Percentiles rank a stretch among this genome's conserved stretches.
Conservation (phyloP, 1,140 invertebrate species). For the Trichonephila clavata region DNA sequence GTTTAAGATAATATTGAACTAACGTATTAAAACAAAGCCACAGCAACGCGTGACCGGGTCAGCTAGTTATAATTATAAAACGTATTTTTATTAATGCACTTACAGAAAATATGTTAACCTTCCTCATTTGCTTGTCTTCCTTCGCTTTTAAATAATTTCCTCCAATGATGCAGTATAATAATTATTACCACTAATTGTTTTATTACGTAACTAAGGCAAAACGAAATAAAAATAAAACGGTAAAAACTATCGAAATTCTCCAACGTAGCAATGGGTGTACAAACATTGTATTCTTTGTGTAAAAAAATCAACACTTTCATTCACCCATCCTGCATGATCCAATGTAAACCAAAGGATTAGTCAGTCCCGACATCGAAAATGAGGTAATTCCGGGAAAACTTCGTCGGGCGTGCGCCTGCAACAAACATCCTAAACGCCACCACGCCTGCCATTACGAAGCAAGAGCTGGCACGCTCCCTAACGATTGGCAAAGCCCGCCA, state of each 20-base stretch:
- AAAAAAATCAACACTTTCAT: neutral
- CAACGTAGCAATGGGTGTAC: neutral
- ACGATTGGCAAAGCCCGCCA: neutral
- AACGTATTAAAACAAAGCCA: no score
- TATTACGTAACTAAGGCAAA: neutral
- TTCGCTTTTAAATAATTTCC: no score
- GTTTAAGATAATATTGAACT: no score
- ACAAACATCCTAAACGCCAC: slow-evolving; percentile 17
- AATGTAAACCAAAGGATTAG: slow-evolving; percentile 21
- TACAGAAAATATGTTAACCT: no score
- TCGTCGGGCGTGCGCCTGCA: neutral
- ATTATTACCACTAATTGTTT: neutral
- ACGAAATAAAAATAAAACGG: neutral
- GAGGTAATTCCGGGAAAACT: slow-evolving; percentile 36
- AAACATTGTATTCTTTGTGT: neutral
- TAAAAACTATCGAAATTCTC: neutral
- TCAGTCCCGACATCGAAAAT: neutral
- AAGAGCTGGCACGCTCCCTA: neutral
- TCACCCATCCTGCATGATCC: slow-evolving; percentile 10
- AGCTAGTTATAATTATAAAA: no score
- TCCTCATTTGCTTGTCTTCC: no score
- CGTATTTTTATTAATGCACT: no score
- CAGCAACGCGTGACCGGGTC: no score
- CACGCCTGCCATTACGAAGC: slow-evolving; percentile 9
- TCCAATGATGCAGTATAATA: no score